phyloP scores from a whole-genome alignment of 2,888 invertebrate genomes.

The Acanthosepion lycidas region DNA sequence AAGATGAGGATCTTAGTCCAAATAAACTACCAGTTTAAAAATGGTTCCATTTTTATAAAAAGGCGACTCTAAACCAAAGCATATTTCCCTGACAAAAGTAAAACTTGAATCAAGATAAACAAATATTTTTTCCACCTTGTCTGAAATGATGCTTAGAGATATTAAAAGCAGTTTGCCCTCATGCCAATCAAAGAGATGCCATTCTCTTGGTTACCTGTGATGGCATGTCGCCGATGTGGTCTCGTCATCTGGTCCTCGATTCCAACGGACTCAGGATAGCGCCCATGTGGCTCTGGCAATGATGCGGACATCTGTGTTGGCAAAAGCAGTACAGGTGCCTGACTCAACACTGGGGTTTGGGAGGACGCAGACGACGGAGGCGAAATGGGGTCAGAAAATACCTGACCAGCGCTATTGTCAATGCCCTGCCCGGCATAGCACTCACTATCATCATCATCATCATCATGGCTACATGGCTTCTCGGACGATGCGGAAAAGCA shows the following conservation, averaged over 20 bases:
- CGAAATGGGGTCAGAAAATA: conserved; percentile 44
- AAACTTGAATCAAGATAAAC: neutral
- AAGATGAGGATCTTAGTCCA: neutral
- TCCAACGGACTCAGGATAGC: neutral
- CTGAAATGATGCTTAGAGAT: neutral
- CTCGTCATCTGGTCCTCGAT: conserved; percentile 23
- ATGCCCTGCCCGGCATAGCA: neutral
- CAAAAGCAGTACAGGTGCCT: neutral
- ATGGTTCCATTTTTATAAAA: neutral
- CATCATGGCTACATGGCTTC: conserved; percentile 39
- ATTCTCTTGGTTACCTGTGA: conserved; percentile 33
- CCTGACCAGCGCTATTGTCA: conserved; percentile 8
- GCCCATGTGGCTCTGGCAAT: neutral
- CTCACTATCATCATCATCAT: neutral
- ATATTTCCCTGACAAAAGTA: neutral
- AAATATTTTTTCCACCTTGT: neutral
- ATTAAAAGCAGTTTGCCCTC: neutral
- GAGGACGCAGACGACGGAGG: neutral
- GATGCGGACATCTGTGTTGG: neutral
- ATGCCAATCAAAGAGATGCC: conserved; percentile 24
- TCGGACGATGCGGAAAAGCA: conserved; percentile 41
- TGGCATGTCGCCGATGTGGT: conserved; percentile 36
- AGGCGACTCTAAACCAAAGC: neutral
- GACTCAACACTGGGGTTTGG: neutral
- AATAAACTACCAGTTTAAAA: neutral